Evolutionary conservation across 2,797 vertebrate genomes (phyloP), one percentile per base, ranked within the genome.

Genomic region (Sebastes vulpes): DNA sequence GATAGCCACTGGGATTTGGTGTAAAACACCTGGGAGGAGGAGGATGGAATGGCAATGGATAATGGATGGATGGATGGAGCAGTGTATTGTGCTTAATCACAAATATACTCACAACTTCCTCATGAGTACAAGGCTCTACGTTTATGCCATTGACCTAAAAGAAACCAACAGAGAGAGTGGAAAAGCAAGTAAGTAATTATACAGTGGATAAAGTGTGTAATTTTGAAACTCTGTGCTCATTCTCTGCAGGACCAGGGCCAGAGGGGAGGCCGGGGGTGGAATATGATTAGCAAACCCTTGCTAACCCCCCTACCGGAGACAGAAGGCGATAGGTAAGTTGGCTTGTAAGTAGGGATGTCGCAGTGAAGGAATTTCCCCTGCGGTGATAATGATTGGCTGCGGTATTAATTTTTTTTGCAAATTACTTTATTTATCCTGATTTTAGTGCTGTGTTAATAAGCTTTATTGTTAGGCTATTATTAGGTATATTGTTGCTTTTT

Each of bases 131-230:
- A 50, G 85, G 96, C 95, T 98, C 97, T 76, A 99, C 97, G 61
- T 97, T 97, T 85, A 98, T 98, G 84, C 98, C 98, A 82, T 99
- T 99, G 90, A 99, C 97, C 98, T 99, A 48, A 91, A 95, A 95
- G 79, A 81, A 78, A 88, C 20, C 66, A 60, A 84, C 38, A 70
- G 29, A 84, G 31, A 74, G 54, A 77, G 35, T 3, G 12, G 53
- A 32, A 71, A 85, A 64, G 48, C 18, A 68, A 28, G 64, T n/a
- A 11, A 50, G 28, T 18, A 20, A 82, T 77, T 12, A 18, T 63
- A 25, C 14, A n/a, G 26, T 38, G 28, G 18, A 67, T n/a, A 53
- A 60, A 57, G 9, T 12, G 35, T 56, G 6, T 23, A 21, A 63
- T 72, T 63, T 23, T 18, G 14, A 7, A 31, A 11, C 14, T 64